Base-by-base conservation (phyloP, 2,888 invertebrate genomes). In the Pardosa pseudoannulata region DNA sequence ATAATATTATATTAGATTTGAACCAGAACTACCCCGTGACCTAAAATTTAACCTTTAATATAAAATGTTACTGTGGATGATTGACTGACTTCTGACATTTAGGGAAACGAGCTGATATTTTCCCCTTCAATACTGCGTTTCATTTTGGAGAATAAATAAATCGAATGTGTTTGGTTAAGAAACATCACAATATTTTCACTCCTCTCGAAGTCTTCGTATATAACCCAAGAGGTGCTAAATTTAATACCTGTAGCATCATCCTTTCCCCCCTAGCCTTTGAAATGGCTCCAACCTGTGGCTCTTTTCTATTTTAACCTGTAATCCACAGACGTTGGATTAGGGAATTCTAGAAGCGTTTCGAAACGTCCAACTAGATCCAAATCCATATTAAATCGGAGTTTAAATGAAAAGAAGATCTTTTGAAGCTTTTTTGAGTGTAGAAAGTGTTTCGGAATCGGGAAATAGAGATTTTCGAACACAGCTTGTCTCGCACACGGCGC, bases 211-310 rank as follows among this genome's bases (percentile, higher is more conserved):
- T n/a, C n/a, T n/a, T n/a, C n/a, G n/a, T n/a, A 46, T 16, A 16
- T 46, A 46, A 9, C 16, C 16, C 16, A 13, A 11, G 16, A 16
- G 41, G 16, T 16, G 41, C 41, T 46, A 46, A 46, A 46, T 46
- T 46, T 46, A 56, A 56, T n/a, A 13, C 65, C 13, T 31, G 11
- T 5, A 11, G 16, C 31, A n/a, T 0, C n/a, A 56, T 23, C 5
- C 56, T 70, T 27, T 41, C 70, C 39, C 70, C 70, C 70, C 70
- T 70, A 41, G 16, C 23, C 39, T 7, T 28, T 28, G 31, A 27
- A 70, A 70, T 70, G 70, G 70, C 70, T 9, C 70, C 70, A 70
- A 70, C 70, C 70, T 70, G 70, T 70, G 41, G 70, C 70, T 70
- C 27, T 41, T 70, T 68, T 19, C 70, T 41, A 70, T 41, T 70